A percentile compares a stretch with the other conserved stretches of the same genome.
Evolutionary conservation across 2,113 vertebrate species (phyloP).

Genomic region (Corythornis madagascariensis): DNA sequence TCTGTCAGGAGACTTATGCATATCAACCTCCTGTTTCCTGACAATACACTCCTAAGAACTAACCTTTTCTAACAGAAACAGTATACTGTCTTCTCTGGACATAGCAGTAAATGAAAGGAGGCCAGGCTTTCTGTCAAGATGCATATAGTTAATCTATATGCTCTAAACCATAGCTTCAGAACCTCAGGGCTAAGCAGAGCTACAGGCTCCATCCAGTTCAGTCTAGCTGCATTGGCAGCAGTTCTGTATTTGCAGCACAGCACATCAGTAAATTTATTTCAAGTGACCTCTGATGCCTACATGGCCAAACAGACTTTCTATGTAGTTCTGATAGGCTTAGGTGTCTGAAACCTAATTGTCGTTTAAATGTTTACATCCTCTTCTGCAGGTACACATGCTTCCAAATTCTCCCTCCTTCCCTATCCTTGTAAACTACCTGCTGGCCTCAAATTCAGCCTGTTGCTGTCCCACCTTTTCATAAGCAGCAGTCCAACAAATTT

Average conservation of each 20-base stretch:
- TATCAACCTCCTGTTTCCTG: background rate
- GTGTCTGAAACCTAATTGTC: background rate
- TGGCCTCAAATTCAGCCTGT: background rate
- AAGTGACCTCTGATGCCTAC: background rate
- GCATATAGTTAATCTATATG: background rate
- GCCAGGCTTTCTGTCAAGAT: background rate
- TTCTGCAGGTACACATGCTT: background rate
- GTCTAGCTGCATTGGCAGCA: background rate
- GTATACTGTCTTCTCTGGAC: background rate
- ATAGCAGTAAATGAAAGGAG: background rate
- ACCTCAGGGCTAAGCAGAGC: background rate
- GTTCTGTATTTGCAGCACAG: background rate
- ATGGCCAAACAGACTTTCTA: background rate
- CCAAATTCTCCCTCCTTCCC: background rate
- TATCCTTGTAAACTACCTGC: background rate
- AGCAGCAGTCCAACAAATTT: background rate
- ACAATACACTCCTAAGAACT: rapidly evolving
- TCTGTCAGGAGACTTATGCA: background rate
- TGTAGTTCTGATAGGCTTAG: background rate
- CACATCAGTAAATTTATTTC: background rate
- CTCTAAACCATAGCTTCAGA: background rate
- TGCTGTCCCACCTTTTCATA: background rate
- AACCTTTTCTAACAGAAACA: background rate
- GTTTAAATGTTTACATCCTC: background rate
- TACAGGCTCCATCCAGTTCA: background rate